Percentiles rank a stretch among this genome's conserved stretches.
Conservation (phyloP, 2,888 invertebrate genomes). For the Bellardia pandia region DNA sequence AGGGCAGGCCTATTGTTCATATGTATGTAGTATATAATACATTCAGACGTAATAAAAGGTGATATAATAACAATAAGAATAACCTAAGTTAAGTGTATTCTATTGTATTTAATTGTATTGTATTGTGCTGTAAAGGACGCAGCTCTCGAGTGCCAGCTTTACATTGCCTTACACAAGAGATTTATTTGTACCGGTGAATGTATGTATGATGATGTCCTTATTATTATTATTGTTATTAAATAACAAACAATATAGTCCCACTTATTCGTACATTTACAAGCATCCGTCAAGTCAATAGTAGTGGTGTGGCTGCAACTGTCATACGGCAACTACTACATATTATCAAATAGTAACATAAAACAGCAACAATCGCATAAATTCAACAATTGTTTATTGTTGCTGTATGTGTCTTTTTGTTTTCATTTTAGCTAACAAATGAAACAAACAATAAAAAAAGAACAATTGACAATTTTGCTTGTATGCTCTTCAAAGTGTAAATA, state of each 20-base stretch:
- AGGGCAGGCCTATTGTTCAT: too few species aligned
- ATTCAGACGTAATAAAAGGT: slow-evolving; percentile 42
- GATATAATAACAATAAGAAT: slow-evolving; percentile 41
- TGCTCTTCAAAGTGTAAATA: slow-evolving; percentile 14
- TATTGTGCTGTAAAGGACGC: slow-evolving; percentile 26
- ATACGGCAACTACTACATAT: slow-evolving; percentile 17
- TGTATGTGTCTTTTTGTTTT: not conserved
- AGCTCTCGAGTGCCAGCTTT: slow-evolving; percentile 36
- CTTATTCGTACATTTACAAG: not conserved
- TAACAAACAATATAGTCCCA: slow-evolving; percentile 15
- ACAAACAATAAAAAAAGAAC: slow-evolving; percentile 5
- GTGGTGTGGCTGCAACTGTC: slow-evolving; percentile 4
- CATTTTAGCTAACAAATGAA: not conserved
- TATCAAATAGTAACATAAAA: slow-evolving; percentile 32
- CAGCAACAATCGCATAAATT: slow-evolving; percentile 31
- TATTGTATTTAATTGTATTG: slow-evolving; percentile 37
- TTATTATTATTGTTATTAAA: slow-evolving; percentile 41
- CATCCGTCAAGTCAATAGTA: not conserved
- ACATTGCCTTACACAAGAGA: slow-evolving; percentile 34
- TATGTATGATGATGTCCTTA: slow-evolving; percentile 22
- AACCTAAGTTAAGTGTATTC: slow-evolving; percentile 30
- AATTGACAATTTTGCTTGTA: not conserved
- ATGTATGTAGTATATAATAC: not conserved
- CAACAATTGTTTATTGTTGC: slow-evolving; percentile 27
- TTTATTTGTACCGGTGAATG: slow-evolving; percentile 33